A percentile compares a stretch with the other conserved stretches of the same genome.
These are phyloP conservation scores for Lordiphosa mommai DNA, from an alignment of 1,140 invertebrate species.

Conservation along the genomic window DNA sequence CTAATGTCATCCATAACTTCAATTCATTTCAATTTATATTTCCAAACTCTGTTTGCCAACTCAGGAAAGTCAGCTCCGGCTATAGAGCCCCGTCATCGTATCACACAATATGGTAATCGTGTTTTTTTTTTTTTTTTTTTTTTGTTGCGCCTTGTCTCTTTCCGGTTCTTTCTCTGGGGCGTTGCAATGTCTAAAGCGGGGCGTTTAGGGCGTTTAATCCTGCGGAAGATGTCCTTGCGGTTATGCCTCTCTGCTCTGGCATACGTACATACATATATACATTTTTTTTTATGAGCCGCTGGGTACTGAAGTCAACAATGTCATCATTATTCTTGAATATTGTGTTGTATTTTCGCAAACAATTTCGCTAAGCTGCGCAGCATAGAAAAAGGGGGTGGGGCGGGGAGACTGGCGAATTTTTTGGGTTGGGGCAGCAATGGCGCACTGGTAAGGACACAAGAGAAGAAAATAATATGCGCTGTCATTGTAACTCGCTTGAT, in stretches of 20 bases:
- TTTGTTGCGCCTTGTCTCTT: constrained; percentile 8
- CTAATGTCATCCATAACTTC: constrained; percentile 77
- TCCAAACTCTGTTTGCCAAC: constrained; percentile 52
- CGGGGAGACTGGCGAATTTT: background rate
- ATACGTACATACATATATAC: constrained; percentile 12
- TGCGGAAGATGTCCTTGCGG: constrained; percentile 75
- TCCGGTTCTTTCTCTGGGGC: constrained; percentile 32
- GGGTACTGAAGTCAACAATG: constrained; percentile 75
- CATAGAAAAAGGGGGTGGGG: constrained; percentile 19
- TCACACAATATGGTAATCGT: constrained; percentile 76
- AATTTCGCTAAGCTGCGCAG: constrained; percentile 74
- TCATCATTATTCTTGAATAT: constrained; percentile 79
- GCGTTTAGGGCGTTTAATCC: constrained; percentile 77
- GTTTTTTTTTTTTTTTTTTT: constrained; percentile 50
- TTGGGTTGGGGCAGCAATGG: constrained; percentile 3
- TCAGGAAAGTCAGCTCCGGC: constrained; percentile 35
- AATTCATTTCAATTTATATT: constrained; percentile 78
- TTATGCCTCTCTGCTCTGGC: constrained; percentile 25
- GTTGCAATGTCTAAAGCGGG: constrained; percentile 72
- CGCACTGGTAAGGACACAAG: constrained; percentile 57
- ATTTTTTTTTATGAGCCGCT: constrained; percentile 57
- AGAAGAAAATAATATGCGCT: constrained; percentile 76
- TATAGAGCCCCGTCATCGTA: constrained; percentile 56
- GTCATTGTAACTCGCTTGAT: constrained; percentile 76
- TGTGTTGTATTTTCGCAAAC: constrained; percentile 78